Evolutionary conservation across 2,888 invertebrate species (phyloP).

Genomic region (Acanthosoma haemorrhoidale): DNA sequence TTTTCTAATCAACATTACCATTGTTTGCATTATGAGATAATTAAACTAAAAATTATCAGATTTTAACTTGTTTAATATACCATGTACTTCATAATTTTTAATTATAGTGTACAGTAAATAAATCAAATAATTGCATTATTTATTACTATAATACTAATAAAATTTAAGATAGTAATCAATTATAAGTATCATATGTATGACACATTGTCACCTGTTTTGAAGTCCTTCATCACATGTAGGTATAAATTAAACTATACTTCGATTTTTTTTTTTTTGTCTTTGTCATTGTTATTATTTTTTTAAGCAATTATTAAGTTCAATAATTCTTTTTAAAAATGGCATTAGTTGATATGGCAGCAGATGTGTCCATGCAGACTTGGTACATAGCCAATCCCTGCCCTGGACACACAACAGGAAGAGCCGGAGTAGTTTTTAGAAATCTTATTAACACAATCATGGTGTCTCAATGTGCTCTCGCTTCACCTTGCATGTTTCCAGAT

Average conservation of each 20-base stretch:
- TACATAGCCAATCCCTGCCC: slow-evolving; percentile 34
- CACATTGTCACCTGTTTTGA: no score
- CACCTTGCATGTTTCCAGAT: slow-evolving; percentile 33
- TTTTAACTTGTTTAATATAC: no score
- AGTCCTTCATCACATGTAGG: not conserved
- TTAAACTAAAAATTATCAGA: no score
- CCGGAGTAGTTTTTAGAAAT: slow-evolving; percentile 32
- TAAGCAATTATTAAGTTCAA: not conserved
- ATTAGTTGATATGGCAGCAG: not conserved
- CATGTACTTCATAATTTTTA: no score
- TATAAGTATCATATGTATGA: no score
- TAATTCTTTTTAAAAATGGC: slow-evolving; percentile 1
- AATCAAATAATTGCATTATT: no score
- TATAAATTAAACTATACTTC: not conserved
- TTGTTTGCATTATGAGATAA: no score
- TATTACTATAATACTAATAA: no score
- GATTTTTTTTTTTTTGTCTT: not conserved
- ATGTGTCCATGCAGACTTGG: slow-evolving; percentile 9
- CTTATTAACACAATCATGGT: slow-evolving; percentile 32
- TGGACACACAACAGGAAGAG: slow-evolving; percentile 32
- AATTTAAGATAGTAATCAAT: no score
- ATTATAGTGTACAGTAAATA: no score
- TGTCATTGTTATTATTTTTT: not conserved
- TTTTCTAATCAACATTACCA: no score
- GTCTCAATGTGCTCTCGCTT: slow-evolving; percentile 34